Evolutionary conservation across 2,888 invertebrate species (phyloP).

Genomic region (Ichneumon xanthorius): DNA sequence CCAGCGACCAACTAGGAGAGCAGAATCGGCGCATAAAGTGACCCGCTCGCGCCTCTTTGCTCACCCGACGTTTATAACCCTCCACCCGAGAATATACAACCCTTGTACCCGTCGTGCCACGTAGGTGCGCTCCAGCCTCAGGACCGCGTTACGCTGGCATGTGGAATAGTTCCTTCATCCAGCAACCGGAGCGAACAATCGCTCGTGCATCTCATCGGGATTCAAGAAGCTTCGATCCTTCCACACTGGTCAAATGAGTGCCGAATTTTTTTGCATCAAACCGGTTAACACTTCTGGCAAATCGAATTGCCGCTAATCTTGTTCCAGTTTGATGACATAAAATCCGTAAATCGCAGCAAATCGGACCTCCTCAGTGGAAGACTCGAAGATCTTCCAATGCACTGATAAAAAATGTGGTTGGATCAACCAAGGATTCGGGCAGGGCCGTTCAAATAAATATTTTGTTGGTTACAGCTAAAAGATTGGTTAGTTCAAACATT

Average conservation of each 20-base stretch:
- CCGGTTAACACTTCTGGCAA: no score
- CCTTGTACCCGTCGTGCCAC: conserved; percentile 44
- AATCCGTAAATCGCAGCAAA: not conserved
- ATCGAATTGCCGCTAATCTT: no score
- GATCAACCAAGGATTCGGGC: no score
- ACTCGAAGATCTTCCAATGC: not conserved
- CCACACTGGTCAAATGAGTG: not conserved
- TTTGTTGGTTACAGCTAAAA: no score
- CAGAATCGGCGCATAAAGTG: conserved; percentile 53
- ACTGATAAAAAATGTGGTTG: not conserved
- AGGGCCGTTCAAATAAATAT: not conserved
- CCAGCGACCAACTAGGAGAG: conserved; percentile 60
- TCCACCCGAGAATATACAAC: conserved; percentile 55
- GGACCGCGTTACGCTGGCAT: not conserved
- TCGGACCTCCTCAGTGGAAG: not conserved
- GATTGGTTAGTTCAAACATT: no score
- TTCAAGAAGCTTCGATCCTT: not conserved
- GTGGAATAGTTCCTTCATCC: not conserved
- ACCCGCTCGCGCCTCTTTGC: not conserved
- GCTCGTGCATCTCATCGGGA: not conserved
- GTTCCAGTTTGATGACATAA: not conserved
- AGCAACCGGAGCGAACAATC: not conserved
- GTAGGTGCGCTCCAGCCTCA: conserved; percentile 15
- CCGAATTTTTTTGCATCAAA: not conserved
- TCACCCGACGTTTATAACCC: conserved; percentile 64